Base-by-base conservation (phyloP, 1,140 invertebrate genomes). In the Paracyclopina nana region DNA sequence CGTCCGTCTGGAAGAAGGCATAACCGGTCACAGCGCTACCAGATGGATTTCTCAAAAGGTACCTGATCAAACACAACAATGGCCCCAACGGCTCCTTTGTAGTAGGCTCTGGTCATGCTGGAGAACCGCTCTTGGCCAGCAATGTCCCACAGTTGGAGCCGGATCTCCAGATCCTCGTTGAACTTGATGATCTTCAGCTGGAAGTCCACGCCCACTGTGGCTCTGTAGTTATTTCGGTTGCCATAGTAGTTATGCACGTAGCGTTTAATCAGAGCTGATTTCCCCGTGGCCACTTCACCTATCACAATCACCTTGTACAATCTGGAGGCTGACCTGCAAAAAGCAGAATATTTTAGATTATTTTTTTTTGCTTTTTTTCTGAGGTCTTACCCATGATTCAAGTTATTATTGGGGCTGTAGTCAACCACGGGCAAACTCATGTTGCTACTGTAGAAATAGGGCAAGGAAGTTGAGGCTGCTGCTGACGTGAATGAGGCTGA, bases 101-200 rank as follows among this genome's bases (percentile, higher is more conserved):
- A 46, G 16, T 46, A 46, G 9, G 44, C 44, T 22, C 44, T 20
- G n/a, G 44, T 46, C 44, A 46, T 46, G 8, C 16, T 20, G 8
- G 44, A 46, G 20, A 46, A 46, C 6, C 44, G 44, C 16, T 46
- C 44, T 24, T 46, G 44, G 9, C 44, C 44, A 5, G 44, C 44
- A 46, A 46, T 46, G 25, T 46, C 44, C 44, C 44, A 46, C 5
- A 46, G 44, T 46, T 46, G 44, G 24, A 46, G 44, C 6, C 44
- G 18, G 8, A 46, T 9, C 16, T 46, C 44, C 8, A 46, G 9
- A 20, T 46, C 26, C 6, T 46, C 9, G n/a, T 46, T 27, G 12
- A 25, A 27, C 12, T 20, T 14, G 16, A 46, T 6, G 16, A 46
- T 24, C 25, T 46, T 46, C 8, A 46, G 44, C 8, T 46, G 44